Base-by-base conservation (phyloP, 1,140 invertebrate species). In the Hylyphantes graminicola region DNA sequence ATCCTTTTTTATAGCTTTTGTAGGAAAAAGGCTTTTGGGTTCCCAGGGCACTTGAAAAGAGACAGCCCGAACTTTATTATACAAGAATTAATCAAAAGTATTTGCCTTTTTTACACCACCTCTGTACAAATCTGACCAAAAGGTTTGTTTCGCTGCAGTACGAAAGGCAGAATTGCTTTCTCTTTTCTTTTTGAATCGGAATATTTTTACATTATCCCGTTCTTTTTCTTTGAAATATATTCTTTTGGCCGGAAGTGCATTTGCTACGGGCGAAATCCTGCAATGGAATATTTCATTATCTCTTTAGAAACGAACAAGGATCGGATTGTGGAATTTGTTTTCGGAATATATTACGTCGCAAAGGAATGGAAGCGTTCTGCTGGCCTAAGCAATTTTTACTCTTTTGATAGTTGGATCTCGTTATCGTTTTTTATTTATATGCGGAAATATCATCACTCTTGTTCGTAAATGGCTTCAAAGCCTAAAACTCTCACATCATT, bases 1-100 rank as follows among this genome's bases (percentile, higher is more conserved):
- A 70, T 50, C 54, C 72, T 74, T 74, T 70, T 74, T 74, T 74
- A 74, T 74, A 74, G 72, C 72, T 74, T 74, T 74, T 74, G 72
- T 57, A 74, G 12, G 68, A 57, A 74, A 65, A 74, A 74, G 72
- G 72, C 51, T 74, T 59, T 74, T 55, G 19, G n/a, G 51, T 65
- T 57, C 72, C 54, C 19, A 53, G n/a, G 67, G 67, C 48, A 15
- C 67, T 70, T 35, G 19, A 74, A 74, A 74, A 35, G 17, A 74
- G 72, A 74, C 9, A 74, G 72, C 72, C 21, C 54, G 17, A 57
- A 48, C 72, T 74, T 74, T 74, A 74, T 74, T 74, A 74, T 74
- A 74, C 72, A 74, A 55, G 72, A 74, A 74, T 74, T 74, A 53
- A 74, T 74, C 72, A 74, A 55, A 74, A 57, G n/a, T 57, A 74